phyloP scores from a whole-genome alignment of 2,797 vertebrate genomes.

The Agapornis canus region DNA sequence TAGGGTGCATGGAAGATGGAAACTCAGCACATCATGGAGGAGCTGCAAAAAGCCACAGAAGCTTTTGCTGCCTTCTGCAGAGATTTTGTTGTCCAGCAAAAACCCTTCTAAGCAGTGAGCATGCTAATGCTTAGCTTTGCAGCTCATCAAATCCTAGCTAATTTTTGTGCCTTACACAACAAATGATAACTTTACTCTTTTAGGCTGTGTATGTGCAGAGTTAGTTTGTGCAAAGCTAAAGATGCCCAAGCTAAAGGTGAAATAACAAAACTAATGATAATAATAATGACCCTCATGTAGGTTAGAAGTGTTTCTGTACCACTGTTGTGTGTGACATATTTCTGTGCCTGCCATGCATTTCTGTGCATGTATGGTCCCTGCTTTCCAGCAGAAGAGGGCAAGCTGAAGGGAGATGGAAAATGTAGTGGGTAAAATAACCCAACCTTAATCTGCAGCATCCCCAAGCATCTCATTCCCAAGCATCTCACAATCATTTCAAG shows the following conservation, averaged over 20 bases:
- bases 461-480: not conserved
- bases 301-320: not conserved
- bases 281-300: not conserved
- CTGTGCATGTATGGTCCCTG: not conserved
- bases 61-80: not conserved
- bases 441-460: not conserved
- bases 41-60: not conserved
- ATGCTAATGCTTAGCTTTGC: not conserved
- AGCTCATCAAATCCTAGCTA: not conserved
- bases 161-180: not conserved
- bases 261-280: not conserved
- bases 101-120: not conserved
- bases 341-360: not conserved
- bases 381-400: not conserved
- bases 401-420: not conserved
- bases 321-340: not conserved
- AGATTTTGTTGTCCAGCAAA: not conserved
- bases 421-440: not conserved
- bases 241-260: not conserved
- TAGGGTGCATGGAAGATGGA: not conserved
- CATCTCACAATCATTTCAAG: not conserved
- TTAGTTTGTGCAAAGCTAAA: not conserved
- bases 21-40: not conserved
- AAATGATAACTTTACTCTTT: not conserved
- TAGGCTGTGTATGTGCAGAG: not conserved